Evolutionary conservation across 2,888 invertebrate genomes (phyloP), one percentile per base, ranked within the genome.

Genomic region (Asteroscopus sphinx): DNA sequence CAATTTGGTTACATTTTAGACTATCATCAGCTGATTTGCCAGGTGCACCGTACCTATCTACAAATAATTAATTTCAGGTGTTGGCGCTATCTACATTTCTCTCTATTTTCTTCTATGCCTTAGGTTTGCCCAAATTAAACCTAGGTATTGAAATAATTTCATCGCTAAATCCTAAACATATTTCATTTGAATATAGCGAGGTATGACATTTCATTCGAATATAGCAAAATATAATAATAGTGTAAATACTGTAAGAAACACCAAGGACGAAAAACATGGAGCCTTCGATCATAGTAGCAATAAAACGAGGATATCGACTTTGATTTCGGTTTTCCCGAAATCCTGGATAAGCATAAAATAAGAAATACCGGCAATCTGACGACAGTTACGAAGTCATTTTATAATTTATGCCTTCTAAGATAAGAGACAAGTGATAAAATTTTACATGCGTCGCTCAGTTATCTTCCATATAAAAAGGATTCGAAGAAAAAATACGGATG

Each of bases 351-450:
- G 13, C 32, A 16, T 3, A 44, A 35, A 39, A 2, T 11, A 52
- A 25, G 16, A 3, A 52, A 36, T 46, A 59, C 60, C 42, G 33
- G 37, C 30, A 35, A 36, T 32, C 39, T 47, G 35, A 40, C 12
- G 44, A 45, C 63, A 48, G 26, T 39, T 55, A 48, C 13, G 44
- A 37, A 42, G 45, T 53, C n/a, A 28, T 52, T 52, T 67, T 21
- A 35, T 39, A 59, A 68, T 64, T 64, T 68, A 69, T 65, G 41
- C 45, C 46, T 36, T 42, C 28, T 30, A 16, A 8, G 48, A 69
- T 64, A 67, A 69, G 25, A 17, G 25, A 17, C 16, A 13, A 13
- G 9, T 13, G 70, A 64, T 64, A 69, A 49, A 32, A 4, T 32
- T 46, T 41, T 46, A 58, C 44, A 52, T 49, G 45, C 30, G n/a